Evolutionary conservation across 2,113 vertebrate species (phyloP).

Genomic region (Brevimyrus niger): DNA sequence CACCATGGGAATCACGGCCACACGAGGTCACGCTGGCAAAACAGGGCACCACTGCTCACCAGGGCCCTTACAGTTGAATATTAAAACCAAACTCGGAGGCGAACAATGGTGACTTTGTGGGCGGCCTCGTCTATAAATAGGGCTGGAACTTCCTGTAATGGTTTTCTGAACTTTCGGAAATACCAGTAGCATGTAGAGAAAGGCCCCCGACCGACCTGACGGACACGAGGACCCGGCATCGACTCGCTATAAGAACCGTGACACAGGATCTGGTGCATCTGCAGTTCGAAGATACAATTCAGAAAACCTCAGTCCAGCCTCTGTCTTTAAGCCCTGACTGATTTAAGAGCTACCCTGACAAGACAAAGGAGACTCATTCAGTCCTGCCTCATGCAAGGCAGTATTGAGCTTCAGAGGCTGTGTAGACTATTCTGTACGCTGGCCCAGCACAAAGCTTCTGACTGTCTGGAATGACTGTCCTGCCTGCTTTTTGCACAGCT

Average conservation of each 20-base stretch:
- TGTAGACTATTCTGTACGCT: background rate
- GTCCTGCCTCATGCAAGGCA: background rate
- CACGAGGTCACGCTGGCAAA: background rate
- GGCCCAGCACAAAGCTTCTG: background rate
- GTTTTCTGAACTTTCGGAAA: background rate
- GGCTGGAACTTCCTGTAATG: conserved; percentile 15
- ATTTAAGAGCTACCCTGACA: background rate
- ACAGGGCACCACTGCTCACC: background rate
- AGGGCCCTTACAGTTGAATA: background rate
- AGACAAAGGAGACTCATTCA: background rate
- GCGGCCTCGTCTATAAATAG: conserved; percentile 9
- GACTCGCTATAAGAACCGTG: background rate
- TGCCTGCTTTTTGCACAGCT: background rate
- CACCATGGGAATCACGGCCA: background rate
- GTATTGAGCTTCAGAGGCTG: background rate
- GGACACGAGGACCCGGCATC: background rate
- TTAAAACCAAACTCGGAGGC: background rate
- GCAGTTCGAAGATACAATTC: background rate
- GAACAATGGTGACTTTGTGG: background rate
- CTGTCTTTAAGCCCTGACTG: background rate
- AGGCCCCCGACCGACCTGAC: background rate
- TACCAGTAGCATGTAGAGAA: background rate
- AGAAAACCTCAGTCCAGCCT: background rate
- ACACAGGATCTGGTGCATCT: background rate
- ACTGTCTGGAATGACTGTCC: background rate